A percentile compares a stretch with the other conserved stretches of the same genome.
phyloP scores from a whole-genome alignment of 2,113 vertebrate genomes.

The Saimiri boliviensis region DNA sequence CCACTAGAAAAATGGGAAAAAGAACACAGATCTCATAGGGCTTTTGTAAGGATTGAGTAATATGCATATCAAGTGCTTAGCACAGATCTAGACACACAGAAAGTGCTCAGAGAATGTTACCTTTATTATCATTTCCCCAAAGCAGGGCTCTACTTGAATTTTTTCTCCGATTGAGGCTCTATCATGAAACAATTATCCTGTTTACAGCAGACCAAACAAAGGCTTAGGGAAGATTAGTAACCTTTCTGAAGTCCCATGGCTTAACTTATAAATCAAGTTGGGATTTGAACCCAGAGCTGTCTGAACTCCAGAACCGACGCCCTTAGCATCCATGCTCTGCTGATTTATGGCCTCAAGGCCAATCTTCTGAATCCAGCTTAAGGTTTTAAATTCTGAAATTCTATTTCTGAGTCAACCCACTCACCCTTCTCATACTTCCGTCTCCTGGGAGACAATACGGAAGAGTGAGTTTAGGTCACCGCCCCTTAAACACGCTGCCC shows the following conservation, averaged over 20 bases:
- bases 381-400: not conserved
- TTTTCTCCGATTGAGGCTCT: not conserved
- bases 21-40: not conserved
- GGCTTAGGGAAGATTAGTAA: not conserved
- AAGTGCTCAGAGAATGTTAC: not conserved
- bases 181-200: not conserved
- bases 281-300: not conserved
- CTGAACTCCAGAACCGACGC: not conserved
- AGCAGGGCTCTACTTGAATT: not conserved
- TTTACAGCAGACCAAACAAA: not conserved
- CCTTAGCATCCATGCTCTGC: not conserved
- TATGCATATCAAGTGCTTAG: not conserved
- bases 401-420: not conserved
- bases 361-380: not conserved
- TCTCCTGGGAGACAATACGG: not conserved
- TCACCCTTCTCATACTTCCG: not conserved
- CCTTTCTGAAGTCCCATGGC: not conserved
- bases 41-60: not conserved
- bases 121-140: not conserved
- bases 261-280: not conserved
- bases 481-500: not conserved
- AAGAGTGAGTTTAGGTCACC: not conserved
- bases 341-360: not conserved
- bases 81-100: not conserved
- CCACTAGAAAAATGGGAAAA: not conserved